Conservation (phyloP, 2,797 vertebrate genomes). For the Sternarchorhynchus goeldii region DNA sequence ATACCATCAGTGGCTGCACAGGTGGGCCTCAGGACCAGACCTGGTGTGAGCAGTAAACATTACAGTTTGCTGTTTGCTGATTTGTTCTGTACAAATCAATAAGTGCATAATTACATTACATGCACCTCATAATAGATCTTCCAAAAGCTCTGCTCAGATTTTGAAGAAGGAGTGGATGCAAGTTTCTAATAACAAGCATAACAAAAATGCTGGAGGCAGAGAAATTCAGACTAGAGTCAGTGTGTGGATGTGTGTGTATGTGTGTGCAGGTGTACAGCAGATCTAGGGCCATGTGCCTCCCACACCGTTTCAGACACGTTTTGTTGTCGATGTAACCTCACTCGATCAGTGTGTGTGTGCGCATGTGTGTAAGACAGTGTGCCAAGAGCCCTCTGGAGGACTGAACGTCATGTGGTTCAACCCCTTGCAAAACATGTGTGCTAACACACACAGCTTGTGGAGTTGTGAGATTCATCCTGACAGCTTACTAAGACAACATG, state of each 20-base stretch:
- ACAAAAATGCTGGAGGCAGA: slow-evolving; percentile 19
- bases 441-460: slow-evolving; percentile 19
- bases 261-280: slow-evolving; percentile 12
- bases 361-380: neutral
- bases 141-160: neutral
- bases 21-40: too few relatives aligned
- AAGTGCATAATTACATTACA: too few relatives aligned
- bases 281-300: slow-evolving; percentile 43
- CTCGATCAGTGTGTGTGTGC: slow-evolving; percentile 6
- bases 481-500: slow-evolving; percentile 72
- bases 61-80: too few relatives aligned
- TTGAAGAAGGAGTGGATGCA: neutral
- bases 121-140: too few relatives aligned
- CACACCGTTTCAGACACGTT: slow-evolving; percentile 48
- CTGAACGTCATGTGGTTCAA: slow-evolving; percentile 43
- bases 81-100: too few relatives aligned
- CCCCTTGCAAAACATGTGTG: slow-evolving; percentile 40
- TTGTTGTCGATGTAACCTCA: neutral
- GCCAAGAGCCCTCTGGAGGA: slow-evolving; percentile 42
- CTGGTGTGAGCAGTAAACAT: too few relatives aligned
- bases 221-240: neutral
- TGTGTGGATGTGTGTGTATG: neutral
- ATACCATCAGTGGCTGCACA: too few relatives aligned
- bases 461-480: slow-evolving; percentile 58
- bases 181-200: slow-evolving; percentile 5